Evolutionary conservation across 2,113 vertebrate species (phyloP).

Genomic region (Protomyctophum bolini): DNA sequence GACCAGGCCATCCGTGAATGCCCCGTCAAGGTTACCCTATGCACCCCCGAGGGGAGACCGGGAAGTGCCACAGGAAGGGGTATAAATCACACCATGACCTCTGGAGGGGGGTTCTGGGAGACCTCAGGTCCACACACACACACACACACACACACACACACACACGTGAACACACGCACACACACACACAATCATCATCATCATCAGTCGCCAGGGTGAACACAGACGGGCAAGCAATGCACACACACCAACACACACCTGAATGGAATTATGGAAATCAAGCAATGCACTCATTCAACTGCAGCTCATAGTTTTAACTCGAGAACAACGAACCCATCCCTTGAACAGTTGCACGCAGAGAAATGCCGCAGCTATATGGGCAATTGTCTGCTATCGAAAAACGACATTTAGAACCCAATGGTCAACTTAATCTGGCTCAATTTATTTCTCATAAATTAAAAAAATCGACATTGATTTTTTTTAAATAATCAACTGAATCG

Average conservation of each 20-base stretch:
- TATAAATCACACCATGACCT: constrained; percentile 66
- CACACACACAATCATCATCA: constrained; percentile 49
- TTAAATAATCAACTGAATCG: too few relatives aligned
- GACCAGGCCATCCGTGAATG: not conserved
- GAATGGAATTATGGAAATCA: constrained; percentile 42
- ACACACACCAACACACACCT: constrained; percentile 18
- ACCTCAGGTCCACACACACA: constrained; percentile 47
- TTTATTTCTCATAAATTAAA: too few relatives aligned
- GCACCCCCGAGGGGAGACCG: constrained; percentile 35
- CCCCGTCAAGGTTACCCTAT: not conserved
- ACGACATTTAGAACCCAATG: too few relatives aligned
- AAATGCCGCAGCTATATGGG: too few relatives aligned
- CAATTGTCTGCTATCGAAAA: too few relatives aligned
- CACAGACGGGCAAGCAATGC: constrained; percentile 29
- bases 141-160: constrained; percentile 22
- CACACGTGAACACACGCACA: constrained; percentile 42
- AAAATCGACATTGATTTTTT: too few relatives aligned
- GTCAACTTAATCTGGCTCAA: too few relatives aligned
- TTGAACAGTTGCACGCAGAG: too few relatives aligned
- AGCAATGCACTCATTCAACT: constrained; percentile 16
- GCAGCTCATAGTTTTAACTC: too few relatives aligned
- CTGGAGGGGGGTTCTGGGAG: constrained; percentile 38
- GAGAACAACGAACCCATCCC: too few relatives aligned
- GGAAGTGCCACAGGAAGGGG: constrained; percentile 55
- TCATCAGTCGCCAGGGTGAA: constrained; percentile 33